These are phyloP conservation scores for Timandra comae DNA, from an alignment of 2,888 invertebrate genomes.

Conservation along the genomic window DNA sequence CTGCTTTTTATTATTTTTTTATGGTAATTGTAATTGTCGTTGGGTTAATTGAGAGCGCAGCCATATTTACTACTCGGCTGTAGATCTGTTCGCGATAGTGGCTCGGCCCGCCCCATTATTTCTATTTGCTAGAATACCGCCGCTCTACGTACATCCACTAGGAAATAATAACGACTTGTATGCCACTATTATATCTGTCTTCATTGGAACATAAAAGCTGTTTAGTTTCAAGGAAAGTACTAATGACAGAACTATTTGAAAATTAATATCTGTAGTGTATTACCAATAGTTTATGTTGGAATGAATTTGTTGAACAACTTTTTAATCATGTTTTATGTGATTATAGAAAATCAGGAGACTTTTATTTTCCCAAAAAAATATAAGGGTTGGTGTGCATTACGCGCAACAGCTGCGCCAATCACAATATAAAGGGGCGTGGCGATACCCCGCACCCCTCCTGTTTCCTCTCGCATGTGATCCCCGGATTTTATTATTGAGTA, in stretches of 20 bases:
- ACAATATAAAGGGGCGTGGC: constrained; percentile 71
- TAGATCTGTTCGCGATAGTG: constrained; percentile 50
- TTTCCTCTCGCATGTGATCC: constrained; percentile 51
- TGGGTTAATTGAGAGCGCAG: constrained; percentile 60
- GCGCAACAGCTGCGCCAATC: constrained; percentile 74
- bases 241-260: too few species aligned
- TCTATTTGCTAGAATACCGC: constrained; percentile 50
- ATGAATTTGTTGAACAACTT: too few species aligned
- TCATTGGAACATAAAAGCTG: constrained; percentile 5
- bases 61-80: constrained; percentile 52
- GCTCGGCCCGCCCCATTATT: constrained; percentile 46
- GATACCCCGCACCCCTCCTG: constrained; percentile 35
- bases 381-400: constrained; percentile 49
- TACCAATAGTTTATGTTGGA: too few species aligned
- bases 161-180: constrained; percentile 27
- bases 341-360: not conserved
- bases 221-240: not conserved
- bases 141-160: constrained; percentile 26
- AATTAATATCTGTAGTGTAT: too few species aligned
- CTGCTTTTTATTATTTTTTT: constrained; percentile 64
- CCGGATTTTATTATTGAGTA: constrained; percentile 69
- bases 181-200: constrained; percentile 23
- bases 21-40: constrained; percentile 66
- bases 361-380: constrained; percentile 7
- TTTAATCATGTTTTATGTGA: too few species aligned